Conservation (phyloP, 1,140 invertebrate species). For the Agraylea sexmaculata region DNA sequence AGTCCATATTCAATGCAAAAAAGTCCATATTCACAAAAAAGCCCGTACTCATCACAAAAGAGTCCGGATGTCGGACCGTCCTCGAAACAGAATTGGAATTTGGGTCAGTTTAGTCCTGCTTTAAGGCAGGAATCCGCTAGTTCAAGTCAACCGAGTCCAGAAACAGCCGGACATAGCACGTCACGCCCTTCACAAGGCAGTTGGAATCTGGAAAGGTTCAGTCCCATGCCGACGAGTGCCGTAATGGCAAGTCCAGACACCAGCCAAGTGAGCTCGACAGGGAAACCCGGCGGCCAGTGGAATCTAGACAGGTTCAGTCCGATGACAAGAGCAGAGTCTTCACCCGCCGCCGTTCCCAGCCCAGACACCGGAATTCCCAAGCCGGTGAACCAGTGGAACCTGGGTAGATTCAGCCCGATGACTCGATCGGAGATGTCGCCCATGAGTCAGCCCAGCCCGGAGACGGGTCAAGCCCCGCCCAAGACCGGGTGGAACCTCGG, state of each 20-base stretch:
- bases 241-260: conserved; percentile 22
- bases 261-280: conserved; percentile 18
- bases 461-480: conserved; percentile 35
- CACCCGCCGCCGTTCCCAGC: conserved; percentile 36
- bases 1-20: conserved; percentile 35
- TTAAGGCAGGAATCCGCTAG: conserved; percentile 38
- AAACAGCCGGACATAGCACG: conserved; percentile 36
- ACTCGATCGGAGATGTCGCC: conserved; percentile 37
- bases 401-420: conserved; percentile 28
- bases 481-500: conserved; percentile 30
- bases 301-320: conserved; percentile 26
- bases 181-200: conserved; percentile 27
- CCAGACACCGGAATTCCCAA: conserved; percentile 30
- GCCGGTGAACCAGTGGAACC: conserved; percentile 12
- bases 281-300: conserved; percentile 17
- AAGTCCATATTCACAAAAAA: conserved; percentile 37
- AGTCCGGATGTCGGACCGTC: conserved; percentile 14
- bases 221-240: conserved; percentile 30
- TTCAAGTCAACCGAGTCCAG: conserved; percentile 38
- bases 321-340: conserved; percentile 37
- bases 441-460: conserved; percentile 36
- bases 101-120: conserved; percentile 28
- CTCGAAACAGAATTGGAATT: conserved; percentile 14
- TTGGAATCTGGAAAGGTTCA: conserved; percentile 36
- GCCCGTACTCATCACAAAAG: conserved; percentile 36